Conservation (phyloP, 2,888 invertebrate species). For the Andricus curvator region DNA sequence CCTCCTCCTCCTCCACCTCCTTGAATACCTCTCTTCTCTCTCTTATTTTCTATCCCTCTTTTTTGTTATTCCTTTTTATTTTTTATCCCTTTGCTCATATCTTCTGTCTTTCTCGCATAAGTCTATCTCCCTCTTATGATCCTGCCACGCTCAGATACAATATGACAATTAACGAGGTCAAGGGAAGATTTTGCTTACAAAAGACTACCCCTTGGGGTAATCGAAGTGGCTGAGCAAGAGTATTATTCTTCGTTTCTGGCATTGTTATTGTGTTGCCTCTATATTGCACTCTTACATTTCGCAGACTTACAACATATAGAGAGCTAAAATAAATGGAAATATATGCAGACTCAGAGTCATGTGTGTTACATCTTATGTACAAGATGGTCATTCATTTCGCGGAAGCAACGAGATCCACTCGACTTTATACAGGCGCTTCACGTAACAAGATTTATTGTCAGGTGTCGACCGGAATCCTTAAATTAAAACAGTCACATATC, state of each 20-base stretch:
- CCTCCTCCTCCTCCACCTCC: constrained; percentile 51
- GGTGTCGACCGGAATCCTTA: constrained; percentile 27
- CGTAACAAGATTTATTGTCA: constrained; percentile 24
- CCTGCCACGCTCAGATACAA: constrained; percentile 59
- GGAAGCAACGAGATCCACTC: constrained; percentile 27
- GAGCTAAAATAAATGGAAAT: constrained; percentile 26
- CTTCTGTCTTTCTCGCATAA: background rate
- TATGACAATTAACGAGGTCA: constrained; percentile 72
- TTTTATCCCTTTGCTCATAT: constrained; percentile 8
- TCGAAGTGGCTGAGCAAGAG: background rate
- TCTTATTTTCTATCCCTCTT: constrained; percentile 5
- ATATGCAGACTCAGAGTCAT: constrained; percentile 23
- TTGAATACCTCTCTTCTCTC: constrained; percentile 31
- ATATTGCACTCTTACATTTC: background rate
- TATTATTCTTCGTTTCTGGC: constrained; percentile 12
- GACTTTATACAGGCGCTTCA: constrained; percentile 23
- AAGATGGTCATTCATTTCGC: constrained; percentile 28
- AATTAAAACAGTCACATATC: constrained; percentile 2
- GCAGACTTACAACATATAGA: background rate
- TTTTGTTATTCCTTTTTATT: constrained; percentile 32
- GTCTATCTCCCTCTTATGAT: constrained; percentile 5
- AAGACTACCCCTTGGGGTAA: constrained; percentile 19
- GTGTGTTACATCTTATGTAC: constrained; percentile 22
- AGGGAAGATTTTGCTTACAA: constrained; percentile 51
- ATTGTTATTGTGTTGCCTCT: constrained; percentile 22